phyloP scores from a whole-genome alignment of 2,113 vertebrate genomes.

The Cinclus mexicanus region DNA sequence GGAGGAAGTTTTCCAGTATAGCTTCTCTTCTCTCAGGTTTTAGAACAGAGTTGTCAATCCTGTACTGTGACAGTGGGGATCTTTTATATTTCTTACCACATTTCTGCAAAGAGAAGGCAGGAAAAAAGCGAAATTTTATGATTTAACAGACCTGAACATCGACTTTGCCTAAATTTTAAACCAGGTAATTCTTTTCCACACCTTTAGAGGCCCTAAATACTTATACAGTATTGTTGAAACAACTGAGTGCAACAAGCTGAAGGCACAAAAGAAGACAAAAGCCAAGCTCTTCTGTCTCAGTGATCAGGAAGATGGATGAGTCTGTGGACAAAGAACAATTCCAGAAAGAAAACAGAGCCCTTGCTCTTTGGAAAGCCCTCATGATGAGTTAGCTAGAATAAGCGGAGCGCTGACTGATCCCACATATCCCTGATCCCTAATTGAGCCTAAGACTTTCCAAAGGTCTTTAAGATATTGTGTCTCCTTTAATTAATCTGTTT shows the following conservation, averaged over 20 bases:
- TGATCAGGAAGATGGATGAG: not conserved
- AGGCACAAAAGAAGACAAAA: not conserved
- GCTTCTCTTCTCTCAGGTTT: not conserved
- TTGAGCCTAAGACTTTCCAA: conserved; percentile 16
- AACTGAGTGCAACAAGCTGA: not conserved
- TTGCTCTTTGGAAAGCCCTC: not conserved
- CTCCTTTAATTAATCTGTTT: conserved; percentile 20
- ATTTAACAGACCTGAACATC: not conserved
- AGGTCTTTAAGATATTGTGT: conserved; percentile 3
- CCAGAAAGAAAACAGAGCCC: not conserved
- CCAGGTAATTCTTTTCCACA: not conserved
- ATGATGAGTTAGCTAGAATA: not conserved
- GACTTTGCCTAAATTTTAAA: not conserved
- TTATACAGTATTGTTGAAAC: not conserved
- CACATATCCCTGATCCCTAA: not conserved
- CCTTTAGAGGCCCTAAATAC: not conserved
- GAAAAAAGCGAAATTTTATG: not conserved
- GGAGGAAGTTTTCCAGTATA: not conserved
- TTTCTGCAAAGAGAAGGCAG: not conserved
- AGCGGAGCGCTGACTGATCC: not conserved
- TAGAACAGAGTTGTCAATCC: not conserved
- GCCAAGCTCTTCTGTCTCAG: not conserved
- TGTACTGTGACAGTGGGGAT: not conserved
- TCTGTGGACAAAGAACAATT: not conserved
- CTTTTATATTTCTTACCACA: not conserved